Conservation (phyloP, 1,140 invertebrate genomes). For the Armadillidium nasatum region DNA sequence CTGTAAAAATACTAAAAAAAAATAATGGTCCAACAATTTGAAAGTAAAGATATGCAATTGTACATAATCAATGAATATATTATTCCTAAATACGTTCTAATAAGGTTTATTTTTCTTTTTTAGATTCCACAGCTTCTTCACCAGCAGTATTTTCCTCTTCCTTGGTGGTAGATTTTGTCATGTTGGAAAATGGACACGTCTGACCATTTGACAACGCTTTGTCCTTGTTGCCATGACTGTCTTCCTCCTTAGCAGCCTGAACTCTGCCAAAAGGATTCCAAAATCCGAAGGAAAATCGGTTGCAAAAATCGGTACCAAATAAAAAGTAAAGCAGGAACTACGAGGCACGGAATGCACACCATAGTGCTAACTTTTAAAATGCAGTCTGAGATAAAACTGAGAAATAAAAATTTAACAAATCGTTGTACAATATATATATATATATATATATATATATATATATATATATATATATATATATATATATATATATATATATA, state of each 20-base stretch:
- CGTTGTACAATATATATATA: too few relatives aligned
- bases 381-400: neutral
- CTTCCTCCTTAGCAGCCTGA: conserved; percentile 31
- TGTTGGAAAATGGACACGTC: conserved; percentile 31
- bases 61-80: too few relatives aligned
- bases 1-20: too few relatives aligned
- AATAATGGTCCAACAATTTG: too few relatives aligned
- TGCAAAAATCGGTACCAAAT: conserved; percentile 72
- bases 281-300: conserved; percentile 63
- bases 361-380: conserved; percentile 51
- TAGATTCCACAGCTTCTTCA: conserved; percentile 14
- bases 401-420: neutral
- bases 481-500: too few relatives aligned
- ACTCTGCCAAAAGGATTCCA: conserved; percentile 68
- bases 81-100: too few relatives aligned
- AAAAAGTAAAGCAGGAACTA: conserved; percentile 66
- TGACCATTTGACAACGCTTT: conserved; percentile 27
- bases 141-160: neutral
- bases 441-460: too few relatives aligned
- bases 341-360: conserved; percentile 73
- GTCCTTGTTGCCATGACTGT: conserved; percentile 8
- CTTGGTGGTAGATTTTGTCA: neutral
- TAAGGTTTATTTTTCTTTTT: too few relatives aligned
- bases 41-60: too few relatives aligned
- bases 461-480: too few relatives aligned